Evolutionary conservation across 2,888 invertebrate genomes (phyloP), one percentile per base, ranked within the genome.

Genomic region (Carcina quercana): DNA sequence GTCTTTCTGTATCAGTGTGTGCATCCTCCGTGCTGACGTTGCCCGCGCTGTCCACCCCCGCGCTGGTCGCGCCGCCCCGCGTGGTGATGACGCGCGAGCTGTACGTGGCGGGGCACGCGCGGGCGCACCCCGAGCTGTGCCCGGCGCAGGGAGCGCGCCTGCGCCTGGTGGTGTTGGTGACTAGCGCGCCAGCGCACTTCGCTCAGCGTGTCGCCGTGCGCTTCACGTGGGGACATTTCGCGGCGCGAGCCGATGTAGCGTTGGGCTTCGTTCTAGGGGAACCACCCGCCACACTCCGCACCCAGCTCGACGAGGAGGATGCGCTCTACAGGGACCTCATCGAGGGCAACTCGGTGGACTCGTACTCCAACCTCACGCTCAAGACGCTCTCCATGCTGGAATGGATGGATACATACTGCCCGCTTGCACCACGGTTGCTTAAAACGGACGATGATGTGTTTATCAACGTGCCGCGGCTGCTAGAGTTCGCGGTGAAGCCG

Each of bases 381-480:
- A 95, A 95, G 82, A 92, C 93, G 25, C 87, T 94, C 40, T 91
- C 93, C 21, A 89, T 93, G 79, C 78, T 94, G 35, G 93, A 93
- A 71, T 95, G 94, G 94, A 87, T 89, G 7, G 90, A 90, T 71
- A 87, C 87, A 49, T 90, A 91, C 73, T 94, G 94, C 68, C 87
- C 90, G 40, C 87, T 87, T 52, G 91, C 89, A 44, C 88, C 87
- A 57, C 92, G 88, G 54, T 85, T 94, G 59, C 86, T 95, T 44
- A 94, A 94, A 85, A 93, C 93, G 2, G 94, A 94, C 67, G 94
- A 95, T 68, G 94, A 94, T 71, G 93, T 94, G 93, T 94, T 94
- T 67, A 91, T 94, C 47, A 94, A 94, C 79, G 87, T 94, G 46
- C 89, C 89, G 42, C 88, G 89, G 40, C 79, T 94, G 49, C 75